Percentiles rank a stretch among this genome's conserved stretches.
Evolutionary conservation across 1,140 invertebrate genomes (phyloP).

Genomic region (Neomicropteryx cornuta): DNA sequence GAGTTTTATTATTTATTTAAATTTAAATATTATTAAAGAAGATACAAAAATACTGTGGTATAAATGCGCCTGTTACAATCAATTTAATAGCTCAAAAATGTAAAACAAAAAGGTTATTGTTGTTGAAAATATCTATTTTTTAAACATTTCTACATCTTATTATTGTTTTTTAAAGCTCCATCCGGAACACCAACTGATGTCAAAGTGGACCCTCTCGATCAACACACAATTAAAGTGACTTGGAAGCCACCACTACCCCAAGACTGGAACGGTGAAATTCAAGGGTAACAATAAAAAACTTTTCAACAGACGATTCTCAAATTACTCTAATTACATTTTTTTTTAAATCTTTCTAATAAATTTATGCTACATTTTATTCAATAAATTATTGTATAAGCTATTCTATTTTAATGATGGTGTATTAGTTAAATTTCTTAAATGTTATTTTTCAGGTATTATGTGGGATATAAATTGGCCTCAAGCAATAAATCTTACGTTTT

Average conservation of each 20-base stretch:
- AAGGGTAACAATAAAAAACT: conserved; percentile 52
- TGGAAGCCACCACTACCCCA: conserved; percentile 87
- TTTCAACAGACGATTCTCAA: no score
- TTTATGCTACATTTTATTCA: background rate
- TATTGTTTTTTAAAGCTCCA: conserved; percentile 41
- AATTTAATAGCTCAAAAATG: no score
- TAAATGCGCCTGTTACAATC: no score
- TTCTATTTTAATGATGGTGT: background rate
- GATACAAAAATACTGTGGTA: no score
- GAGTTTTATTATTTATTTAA: no score
- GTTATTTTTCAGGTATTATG: conserved; percentile 55
- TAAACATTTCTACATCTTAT: conserved; percentile 4
- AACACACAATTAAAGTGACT: conserved; percentile 81
- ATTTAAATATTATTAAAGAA: no score
- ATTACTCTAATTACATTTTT: no score
- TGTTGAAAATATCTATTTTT: no score
- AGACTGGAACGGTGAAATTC: conserved; percentile 88
- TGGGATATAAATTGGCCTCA: conserved; percentile 79
- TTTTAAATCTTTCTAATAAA: no score
- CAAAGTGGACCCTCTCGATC: conserved; percentile 82
- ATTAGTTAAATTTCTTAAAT: background rate
- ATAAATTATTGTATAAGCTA: background rate
- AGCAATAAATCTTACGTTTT: conserved; percentile 86
- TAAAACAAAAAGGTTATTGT: no score
- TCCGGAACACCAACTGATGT: conserved; percentile 73